A percentile compares a stretch with the other conserved stretches of the same genome.
phyloP scores from a whole-genome alignment of 37 sponge, comb jelly and placozoan species.

The Aplysina aerophoba region DNA sequence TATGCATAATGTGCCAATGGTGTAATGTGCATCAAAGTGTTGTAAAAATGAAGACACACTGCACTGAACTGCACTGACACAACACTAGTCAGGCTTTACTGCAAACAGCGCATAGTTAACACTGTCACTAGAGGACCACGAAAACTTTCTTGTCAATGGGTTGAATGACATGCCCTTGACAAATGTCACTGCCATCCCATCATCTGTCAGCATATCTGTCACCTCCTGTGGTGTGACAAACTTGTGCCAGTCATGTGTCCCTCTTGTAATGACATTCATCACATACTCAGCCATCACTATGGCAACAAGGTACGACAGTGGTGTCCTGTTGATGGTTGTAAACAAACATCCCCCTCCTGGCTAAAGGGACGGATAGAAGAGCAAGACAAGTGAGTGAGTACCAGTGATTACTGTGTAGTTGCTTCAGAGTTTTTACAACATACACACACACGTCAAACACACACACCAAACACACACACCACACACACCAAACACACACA shows the following conservation, averaged over 20 bases:
- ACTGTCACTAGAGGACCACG: constrained; percentile 3
- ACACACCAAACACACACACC: too few relatives aligned
- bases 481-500: too few relatives aligned
- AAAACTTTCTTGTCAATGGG: constrained; percentile 37
- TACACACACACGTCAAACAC: too few relatives aligned
- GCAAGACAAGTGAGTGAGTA: not conserved
- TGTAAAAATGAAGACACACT: too few relatives aligned
- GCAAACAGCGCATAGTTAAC: constrained; percentile 59
- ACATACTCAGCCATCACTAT: constrained; percentile 67
- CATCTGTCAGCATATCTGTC: constrained; percentile 14
- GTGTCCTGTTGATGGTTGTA: constrained; percentile 67
- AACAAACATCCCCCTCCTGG: constrained; percentile 57
- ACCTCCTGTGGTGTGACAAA: constrained; percentile 66
- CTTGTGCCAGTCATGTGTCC: constrained; percentile 70
- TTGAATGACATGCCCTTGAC: constrained; percentile 47
- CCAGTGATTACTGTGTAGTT: too few relatives aligned
- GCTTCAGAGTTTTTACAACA: too few relatives aligned
- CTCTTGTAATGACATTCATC: constrained; percentile 42
- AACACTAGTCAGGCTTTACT: constrained; percentile 24
- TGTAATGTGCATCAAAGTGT: too few relatives aligned
- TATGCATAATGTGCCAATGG: too few relatives aligned
- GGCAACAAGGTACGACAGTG: constrained; percentile 44
- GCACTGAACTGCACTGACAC: too few relatives aligned
- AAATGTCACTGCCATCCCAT: constrained; percentile 31
- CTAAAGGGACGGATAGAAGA: constrained; percentile 13